phyloP scores from a whole-genome alignment of 2,797 vertebrate species.

The Todus mexicanus region DNA sequence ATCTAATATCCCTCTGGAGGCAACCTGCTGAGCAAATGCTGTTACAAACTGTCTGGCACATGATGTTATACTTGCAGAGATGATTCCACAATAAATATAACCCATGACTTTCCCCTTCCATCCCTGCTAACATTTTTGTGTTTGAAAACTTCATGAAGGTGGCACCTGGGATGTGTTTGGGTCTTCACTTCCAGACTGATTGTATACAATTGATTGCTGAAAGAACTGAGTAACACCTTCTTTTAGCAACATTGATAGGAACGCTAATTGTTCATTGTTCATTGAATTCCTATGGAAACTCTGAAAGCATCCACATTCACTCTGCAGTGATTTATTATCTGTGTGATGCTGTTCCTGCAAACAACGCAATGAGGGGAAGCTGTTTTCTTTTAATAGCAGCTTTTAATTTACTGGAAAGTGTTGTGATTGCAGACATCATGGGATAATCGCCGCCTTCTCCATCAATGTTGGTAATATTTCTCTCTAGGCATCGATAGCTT shows the following conservation, averaged over 20 bases:
- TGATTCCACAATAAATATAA: neutral
- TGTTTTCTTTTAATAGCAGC: neutral
- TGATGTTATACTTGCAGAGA: neutral
- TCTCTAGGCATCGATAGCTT: neutral
- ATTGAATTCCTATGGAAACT: neutral
- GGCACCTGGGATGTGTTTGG: neutral
- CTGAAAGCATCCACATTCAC: neutral
- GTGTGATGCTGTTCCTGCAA: neutral
- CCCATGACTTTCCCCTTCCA: neutral
- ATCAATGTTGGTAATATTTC: neutral
- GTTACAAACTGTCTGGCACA: neutral
- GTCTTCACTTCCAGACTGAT: neutral
- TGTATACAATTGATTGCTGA: neutral
- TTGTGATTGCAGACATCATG: neutral
- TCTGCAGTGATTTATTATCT: neutral
- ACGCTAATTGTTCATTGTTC: neutral
- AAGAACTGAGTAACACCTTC: neutral
- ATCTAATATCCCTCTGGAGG: neutral
- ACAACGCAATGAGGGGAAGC: neutral
- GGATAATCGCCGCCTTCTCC: neutral
- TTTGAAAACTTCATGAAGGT: neutral
- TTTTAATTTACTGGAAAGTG: neutral
- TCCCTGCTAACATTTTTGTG: neutral
- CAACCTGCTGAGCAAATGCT: neutral
- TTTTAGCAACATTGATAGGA: neutral